These are phyloP conservation scores for Porites cylindrica DNA, from an alignment of 92 coral and sea anemone species.

Conservation along the genomic window DNA sequence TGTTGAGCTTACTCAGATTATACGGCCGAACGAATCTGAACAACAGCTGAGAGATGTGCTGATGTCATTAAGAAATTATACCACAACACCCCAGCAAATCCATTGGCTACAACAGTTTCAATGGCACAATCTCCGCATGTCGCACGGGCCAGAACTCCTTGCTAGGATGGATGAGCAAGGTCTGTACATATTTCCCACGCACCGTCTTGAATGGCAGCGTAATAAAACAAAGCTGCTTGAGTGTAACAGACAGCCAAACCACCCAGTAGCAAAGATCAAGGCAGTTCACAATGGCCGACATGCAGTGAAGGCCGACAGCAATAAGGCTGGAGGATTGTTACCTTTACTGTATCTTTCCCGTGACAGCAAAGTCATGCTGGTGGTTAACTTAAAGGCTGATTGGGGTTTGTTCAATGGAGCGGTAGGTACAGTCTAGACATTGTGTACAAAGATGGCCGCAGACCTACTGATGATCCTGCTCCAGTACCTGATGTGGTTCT, in stretches of 20 bases:
- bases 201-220: slow-evolving; percentile 49
- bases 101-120: slow-evolving; percentile 22
- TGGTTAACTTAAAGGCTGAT: slow-evolving; percentile 38
- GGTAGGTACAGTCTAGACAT: too few relatives aligned
- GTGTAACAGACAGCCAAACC: slow-evolving; percentile 29
- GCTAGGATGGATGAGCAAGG: slow-evolving; percentile 61
- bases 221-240: slow-evolving; percentile 41
- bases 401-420: too few relatives aligned
- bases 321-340: slow-evolving; percentile 54
- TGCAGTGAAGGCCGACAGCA: slow-evolving; percentile 48
- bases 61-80: background rate
- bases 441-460: too few relatives aligned
- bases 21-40: slow-evolving; percentile 47
- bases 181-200: slow-evolving; percentile 58
- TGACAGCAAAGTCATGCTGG: slow-evolving; percentile 52
- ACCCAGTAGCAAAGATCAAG: slow-evolving; percentile 53
- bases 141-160: slow-evolving; percentile 10
- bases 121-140: background rate
- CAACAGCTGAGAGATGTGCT: slow-evolving; percentile 44
- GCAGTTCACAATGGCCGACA: slow-evolving; percentile 41
- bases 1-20: slow-evolving; percentile 44
- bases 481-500: too few relatives aligned
- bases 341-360: slow-evolving; percentile 50
- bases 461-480: too few relatives aligned
- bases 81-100: slow-evolving; percentile 6